A percentile compares a stretch with the other conserved stretches of the same genome.
phyloP scores from a whole-genome alignment of 2,797 vertebrate genomes.

The Sebastes oblongus region DNA sequence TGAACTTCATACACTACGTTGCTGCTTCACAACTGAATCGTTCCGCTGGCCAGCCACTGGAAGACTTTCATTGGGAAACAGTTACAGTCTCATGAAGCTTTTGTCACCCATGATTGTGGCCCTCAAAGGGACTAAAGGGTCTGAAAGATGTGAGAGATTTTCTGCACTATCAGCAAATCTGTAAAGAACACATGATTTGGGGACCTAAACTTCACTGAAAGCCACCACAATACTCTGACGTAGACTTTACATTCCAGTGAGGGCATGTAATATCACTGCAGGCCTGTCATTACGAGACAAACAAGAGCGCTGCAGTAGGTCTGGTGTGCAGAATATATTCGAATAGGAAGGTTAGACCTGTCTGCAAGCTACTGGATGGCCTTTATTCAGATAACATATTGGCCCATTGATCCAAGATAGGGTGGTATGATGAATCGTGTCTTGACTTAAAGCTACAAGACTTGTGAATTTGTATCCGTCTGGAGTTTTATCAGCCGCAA shows the following conservation, averaged over 20 bases:
- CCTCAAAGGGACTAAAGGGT: no score
- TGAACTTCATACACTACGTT: neutral
- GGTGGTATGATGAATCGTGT: neutral
- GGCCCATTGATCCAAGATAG: neutral
- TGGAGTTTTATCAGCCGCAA: neutral
- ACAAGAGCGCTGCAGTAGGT: neutral
- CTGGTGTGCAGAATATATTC: neutral
- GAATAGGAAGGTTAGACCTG: neutral
- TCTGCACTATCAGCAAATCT: no score
- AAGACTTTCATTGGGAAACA: neutral
- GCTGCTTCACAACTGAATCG: neutral
- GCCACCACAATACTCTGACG: neutral
- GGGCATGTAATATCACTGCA: neutral
- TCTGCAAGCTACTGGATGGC: neutral
- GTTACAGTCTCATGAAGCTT: neutral
- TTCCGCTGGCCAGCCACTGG: neutral
- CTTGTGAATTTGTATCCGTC: neutral
- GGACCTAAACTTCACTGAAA: neutral
- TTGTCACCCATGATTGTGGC: neutral
- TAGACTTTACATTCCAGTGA: neutral
- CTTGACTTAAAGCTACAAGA: neutral
- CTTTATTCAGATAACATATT: neutral
- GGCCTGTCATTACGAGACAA: conserved; percentile 4
- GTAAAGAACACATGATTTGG: neutral
- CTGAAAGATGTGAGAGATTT: neutral